These are phyloP conservation scores for Takifugu rubripes DNA, from an alignment of 2,797 vertebrate genomes.

Conservation along the genomic window DNA sequence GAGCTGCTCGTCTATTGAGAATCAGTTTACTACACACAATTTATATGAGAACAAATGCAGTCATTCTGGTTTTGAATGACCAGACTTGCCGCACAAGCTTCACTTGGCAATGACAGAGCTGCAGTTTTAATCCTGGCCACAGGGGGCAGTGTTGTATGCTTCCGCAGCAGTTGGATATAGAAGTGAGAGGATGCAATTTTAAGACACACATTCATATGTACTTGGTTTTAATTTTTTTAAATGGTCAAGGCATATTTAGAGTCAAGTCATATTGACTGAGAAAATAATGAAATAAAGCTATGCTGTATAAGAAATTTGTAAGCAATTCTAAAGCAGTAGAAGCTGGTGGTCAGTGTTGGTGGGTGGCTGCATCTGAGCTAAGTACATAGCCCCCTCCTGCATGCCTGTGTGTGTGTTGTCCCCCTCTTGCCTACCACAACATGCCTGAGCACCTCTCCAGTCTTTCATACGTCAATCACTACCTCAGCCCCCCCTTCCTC, in stretches of 20 bases:
- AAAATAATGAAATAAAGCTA: slow-evolving; percentile 56
- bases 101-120: slow-evolving; percentile 1
- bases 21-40: slow-evolving; percentile 1
- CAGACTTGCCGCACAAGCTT: neutral
- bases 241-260: slow-evolving; percentile 14
- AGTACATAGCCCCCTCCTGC: slow-evolving; percentile 31
- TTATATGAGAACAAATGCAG: slow-evolving; percentile 11
- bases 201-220: slow-evolving; percentile 10
- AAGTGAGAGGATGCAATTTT: slow-evolving; percentile 50
- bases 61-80: slow-evolving; percentile 8
- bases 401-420: slow-evolving; percentile 47
- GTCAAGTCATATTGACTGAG: too few relatives aligned
- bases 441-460: slow-evolving; percentile 76
- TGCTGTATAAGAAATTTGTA: slow-evolving; percentile 69
- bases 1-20: slow-evolving; percentile 8
- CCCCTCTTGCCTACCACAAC: slow-evolving; percentile 53
- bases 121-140: slow-evolving; percentile 44
- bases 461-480: slow-evolving; percentile 79
- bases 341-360: slow-evolving; percentile 60
- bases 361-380: slow-evolving; percentile 75
- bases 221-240: too few relatives aligned
- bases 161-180: slow-evolving; percentile 17
- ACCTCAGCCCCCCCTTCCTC: slow-evolving; percentile 29
- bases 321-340: slow-evolving; percentile 45
- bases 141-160: slow-evolving; percentile 69